phyloP scores from a whole-genome alignment of 2,797 vertebrate species.

The Streptopelia turtur region DNA sequence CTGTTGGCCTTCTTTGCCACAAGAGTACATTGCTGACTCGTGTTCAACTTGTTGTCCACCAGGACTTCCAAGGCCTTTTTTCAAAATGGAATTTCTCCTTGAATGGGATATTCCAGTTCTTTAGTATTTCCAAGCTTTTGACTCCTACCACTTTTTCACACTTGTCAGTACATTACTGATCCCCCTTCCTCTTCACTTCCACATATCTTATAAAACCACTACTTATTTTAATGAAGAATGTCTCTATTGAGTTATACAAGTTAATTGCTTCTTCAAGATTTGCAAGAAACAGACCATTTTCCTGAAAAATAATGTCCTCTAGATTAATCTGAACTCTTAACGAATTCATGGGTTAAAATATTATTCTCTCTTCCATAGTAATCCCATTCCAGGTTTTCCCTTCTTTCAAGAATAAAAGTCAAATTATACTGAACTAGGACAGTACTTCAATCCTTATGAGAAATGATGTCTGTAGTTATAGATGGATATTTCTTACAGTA shows the following conservation, averaged over 20 bases:
- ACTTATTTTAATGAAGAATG: not conserved
- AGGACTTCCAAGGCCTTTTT: not conserved
- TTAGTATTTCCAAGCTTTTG: not conserved
- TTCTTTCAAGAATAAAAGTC: not conserved
- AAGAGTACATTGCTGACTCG: not conserved
- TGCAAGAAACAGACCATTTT: not conserved
- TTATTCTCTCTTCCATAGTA: not conserved
- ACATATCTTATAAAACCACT: not conserved
- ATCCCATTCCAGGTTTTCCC: not conserved
- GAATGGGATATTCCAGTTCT: not conserved
- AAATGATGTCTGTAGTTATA: not conserved
- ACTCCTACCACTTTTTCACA: not conserved
- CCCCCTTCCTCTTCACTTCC: not conserved
- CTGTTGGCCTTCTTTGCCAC: fast-evolving
- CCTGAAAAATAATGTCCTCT: not conserved
- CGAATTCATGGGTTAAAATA: not conserved
- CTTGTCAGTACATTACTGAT: not conserved
- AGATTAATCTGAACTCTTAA: not conserved
- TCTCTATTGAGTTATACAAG: not conserved
- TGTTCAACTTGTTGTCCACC: not conserved
- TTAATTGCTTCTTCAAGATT: not conserved
- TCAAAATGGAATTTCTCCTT: not conserved
- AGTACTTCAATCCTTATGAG: not conserved
- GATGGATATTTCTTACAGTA: not conserved
- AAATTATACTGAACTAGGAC: not conserved